These are phyloP conservation scores for Cheumatopsyche charites DNA, from an alignment of 1,140 invertebrate species.

Conservation along the genomic window DNA sequence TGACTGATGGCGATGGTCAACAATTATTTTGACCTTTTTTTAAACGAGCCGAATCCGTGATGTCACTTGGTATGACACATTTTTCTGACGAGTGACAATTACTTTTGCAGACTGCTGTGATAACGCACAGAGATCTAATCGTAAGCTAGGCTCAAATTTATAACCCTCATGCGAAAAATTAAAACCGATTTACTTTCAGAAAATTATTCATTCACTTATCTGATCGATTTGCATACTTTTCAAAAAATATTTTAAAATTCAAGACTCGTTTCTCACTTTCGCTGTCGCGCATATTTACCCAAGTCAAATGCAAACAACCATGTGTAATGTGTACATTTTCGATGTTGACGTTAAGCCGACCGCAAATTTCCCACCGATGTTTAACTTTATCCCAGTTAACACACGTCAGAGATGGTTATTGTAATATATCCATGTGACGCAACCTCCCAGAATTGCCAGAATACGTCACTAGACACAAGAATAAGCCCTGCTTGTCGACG, in stretches of 20 bases:
- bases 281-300: background rate
- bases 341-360: background rate
- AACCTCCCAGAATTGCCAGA: too few relatives aligned
- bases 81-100: slow-evolving; percentile 9
- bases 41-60: slow-evolving; percentile 30
- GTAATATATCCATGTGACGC: too few relatives aligned
- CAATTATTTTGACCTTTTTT: slow-evolving; percentile 35
- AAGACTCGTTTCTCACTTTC: background rate
- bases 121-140: background rate
- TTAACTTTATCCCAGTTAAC: too few relatives aligned
- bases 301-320: background rate
- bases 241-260: too few relatives aligned
- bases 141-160: background rate
- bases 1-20: slow-evolving; percentile 19
- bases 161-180: background rate
- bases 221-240: too few relatives aligned
- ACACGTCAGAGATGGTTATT: too few relatives aligned
- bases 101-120: slow-evolving; percentile 12
- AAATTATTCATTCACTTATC: too few relatives aligned
- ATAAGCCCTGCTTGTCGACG: too few relatives aligned
- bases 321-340: background rate
- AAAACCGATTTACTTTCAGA: too few relatives aligned
- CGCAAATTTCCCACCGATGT: too few relatives aligned
- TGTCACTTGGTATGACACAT: slow-evolving; percentile 19
- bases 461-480: too few relatives aligned